Base-by-base conservation (phyloP, 2,888 invertebrate species). In the Sinotaia quadrata region DNA sequence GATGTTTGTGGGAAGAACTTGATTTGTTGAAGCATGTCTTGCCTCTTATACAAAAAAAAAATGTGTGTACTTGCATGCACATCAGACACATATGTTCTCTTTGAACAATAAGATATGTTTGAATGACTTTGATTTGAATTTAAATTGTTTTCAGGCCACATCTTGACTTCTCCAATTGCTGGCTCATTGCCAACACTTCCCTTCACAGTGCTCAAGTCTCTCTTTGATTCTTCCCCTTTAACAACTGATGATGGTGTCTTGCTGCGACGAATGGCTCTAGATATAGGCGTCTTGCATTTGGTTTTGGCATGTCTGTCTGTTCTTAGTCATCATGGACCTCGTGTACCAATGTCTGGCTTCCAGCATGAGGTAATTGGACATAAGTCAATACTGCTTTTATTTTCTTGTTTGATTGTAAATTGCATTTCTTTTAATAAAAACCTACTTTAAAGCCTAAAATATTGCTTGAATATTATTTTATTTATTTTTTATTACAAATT, bases 251-350 rank as follows among this genome's bases (percentile, higher is more conserved):
- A 94, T 81, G 95, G 94, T 2, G 91, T 92, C 62, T 87, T 93
- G 69, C 88, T 97, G 76, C 90, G 96, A 10, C 90, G 92, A 21
- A 93, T 93, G 84, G 93, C 95, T 78, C 92, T 96, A 77, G 93
- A 94, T 80, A 92, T 94, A 41, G 96, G 96, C 31, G 95, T 94
- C 41, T 92, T 95, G 80, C 92, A 95, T 79, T 91, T 97, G 63
- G 91, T 97, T 79, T 91, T 97, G 49, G 93, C 94, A 63, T 96
- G 96, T 84, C 91, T 97, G 67, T 93, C 95, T 1, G 94, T 95
- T 47, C 95, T 97, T 87, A 95, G 96, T 71, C 90, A 90, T 79
- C 90, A 90, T 72, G 82, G 84, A 15, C 87, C 87, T 3, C 77
- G 85, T 62, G 83, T 78, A 52, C 81, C 72, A 34, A 77, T 88